Conservation (phyloP, 2,888 invertebrate species). For the Hirtodrosophila duncani region DNA sequence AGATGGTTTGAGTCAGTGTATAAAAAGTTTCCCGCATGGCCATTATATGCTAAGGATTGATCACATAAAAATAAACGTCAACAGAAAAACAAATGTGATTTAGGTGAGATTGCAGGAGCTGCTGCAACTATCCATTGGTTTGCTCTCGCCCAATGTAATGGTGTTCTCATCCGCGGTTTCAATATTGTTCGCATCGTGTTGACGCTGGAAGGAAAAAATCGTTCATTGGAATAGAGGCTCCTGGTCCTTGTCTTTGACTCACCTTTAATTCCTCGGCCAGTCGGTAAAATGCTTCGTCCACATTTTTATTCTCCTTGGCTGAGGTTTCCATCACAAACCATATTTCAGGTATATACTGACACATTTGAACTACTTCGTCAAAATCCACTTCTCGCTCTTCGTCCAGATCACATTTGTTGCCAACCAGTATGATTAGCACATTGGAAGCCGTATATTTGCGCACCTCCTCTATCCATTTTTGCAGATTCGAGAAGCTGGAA, state of each 20-base stretch:
- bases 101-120: conserved; percentile 80
- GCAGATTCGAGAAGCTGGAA: conserved; percentile 92
- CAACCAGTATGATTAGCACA: conserved; percentile 93
- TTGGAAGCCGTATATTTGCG: conserved; percentile 94
- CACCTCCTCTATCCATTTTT: conserved; percentile 98
- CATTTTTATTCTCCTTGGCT: conserved; percentile 93
- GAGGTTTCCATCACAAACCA: conserved; percentile 93
- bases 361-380: conserved; percentile 91
- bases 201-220: conserved; percentile 81
- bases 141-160: conserved; percentile 85
- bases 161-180: conserved; percentile 82
- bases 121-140: conserved; percentile 83
- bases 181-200: conserved; percentile 84
- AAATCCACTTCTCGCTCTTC: conserved; percentile 89
- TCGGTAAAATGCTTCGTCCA: conserved; percentile 91
- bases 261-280: conserved; percentile 92
- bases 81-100: conserved; percentile 4
- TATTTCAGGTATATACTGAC: conserved; percentile 91
- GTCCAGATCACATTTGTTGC: conserved; percentile 93
- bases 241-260: too few relatives aligned
- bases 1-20: conserved; percentile 46
- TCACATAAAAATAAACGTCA: conserved; percentile 46
- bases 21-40: too few relatives aligned
- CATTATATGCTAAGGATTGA: too few relatives aligned
- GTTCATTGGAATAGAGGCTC: not conserved